These are phyloP conservation scores for Melanotus villosus DNA, from an alignment of 2,888 invertebrate species.

Conservation along the genomic window DNA sequence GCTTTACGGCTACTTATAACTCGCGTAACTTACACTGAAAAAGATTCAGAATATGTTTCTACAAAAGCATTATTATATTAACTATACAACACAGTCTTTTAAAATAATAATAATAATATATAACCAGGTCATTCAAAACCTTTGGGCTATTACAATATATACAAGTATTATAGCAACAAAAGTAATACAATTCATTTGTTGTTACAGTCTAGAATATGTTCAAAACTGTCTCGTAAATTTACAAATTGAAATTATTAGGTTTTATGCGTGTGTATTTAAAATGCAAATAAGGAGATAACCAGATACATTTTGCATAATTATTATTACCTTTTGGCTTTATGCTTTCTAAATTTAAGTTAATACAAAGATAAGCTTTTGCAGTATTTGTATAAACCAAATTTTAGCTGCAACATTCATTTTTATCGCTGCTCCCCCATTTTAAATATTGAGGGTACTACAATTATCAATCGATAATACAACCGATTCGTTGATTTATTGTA, in stretches of 20 bases:
- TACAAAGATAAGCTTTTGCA: too few relatives aligned
- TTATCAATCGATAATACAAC: background rate
- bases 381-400: background rate
- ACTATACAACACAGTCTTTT: slow-evolving; percentile 38
- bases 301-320: background rate
- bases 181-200: background rate
- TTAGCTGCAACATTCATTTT: slow-evolving; percentile 7
- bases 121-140: slow-evolving; percentile 4
- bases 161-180: slow-evolving; percentile 9
- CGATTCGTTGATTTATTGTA: too few relatives aligned
- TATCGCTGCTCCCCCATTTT: background rate
- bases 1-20: slow-evolving; percentile 2
- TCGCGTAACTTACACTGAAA: slow-evolving; percentile 24
- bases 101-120: slow-evolving; percentile 24
- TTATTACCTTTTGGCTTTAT: too few relatives aligned
- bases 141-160: slow-evolving; percentile 21
- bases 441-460: background rate
- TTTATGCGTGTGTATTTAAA: too few relatives aligned
- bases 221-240: too few relatives aligned
- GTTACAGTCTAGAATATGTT: background rate
- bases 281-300: too few relatives aligned
- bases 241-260: too few relatives aligned
- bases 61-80: slow-evolving; percentile 25
- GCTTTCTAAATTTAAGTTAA: too few relatives aligned
- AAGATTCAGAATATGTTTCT: slow-evolving; percentile 17